Conservation (phyloP, 2,888 invertebrate genomes). For the Cactoblastis cactorum region DNA sequence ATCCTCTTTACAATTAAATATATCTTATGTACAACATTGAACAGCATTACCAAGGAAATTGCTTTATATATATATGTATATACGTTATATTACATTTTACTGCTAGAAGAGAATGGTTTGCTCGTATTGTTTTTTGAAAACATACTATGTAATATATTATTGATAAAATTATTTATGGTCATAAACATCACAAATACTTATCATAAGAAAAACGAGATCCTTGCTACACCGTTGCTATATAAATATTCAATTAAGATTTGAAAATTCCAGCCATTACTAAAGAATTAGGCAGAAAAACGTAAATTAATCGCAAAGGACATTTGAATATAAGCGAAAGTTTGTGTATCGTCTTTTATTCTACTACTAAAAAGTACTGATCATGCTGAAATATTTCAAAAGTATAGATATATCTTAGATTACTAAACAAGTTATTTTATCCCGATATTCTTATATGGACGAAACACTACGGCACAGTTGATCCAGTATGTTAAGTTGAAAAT, state of each 20-base stretch:
- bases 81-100: slow-evolving; percentile 42
- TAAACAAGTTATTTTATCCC: too few species aligned
- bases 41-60: slow-evolving; percentile 70
- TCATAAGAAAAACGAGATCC: slow-evolving; percentile 31
- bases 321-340: too few species aligned
- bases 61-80: slow-evolving; percentile 49
- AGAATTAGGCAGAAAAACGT: slow-evolving; percentile 1
- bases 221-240: slow-evolving; percentile 43
- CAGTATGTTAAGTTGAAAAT: too few species aligned
- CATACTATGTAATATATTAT: slow-evolving; percentile 41
- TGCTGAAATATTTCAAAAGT: too few species aligned
- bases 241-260: slow-evolving; percentile 11
- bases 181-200: slow-evolving; percentile 52
- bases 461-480: too few species aligned
- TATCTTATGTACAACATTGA: slow-evolving; percentile 44
- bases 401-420: too few species aligned
- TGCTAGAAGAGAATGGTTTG: slow-evolving; percentile 43
- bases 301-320: slow-evolving; percentile 12
- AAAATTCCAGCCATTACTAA: background rate
- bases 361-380: too few species aligned
- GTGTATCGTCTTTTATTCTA: too few species aligned
- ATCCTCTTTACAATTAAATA: slow-evolving; percentile 39
- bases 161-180: slow-evolving; percentile 46
- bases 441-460: too few species aligned
- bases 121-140: slow-evolving; percentile 33